Conservation (phyloP, 2,888 invertebrate species). For the Mythimna pallens region DNA sequence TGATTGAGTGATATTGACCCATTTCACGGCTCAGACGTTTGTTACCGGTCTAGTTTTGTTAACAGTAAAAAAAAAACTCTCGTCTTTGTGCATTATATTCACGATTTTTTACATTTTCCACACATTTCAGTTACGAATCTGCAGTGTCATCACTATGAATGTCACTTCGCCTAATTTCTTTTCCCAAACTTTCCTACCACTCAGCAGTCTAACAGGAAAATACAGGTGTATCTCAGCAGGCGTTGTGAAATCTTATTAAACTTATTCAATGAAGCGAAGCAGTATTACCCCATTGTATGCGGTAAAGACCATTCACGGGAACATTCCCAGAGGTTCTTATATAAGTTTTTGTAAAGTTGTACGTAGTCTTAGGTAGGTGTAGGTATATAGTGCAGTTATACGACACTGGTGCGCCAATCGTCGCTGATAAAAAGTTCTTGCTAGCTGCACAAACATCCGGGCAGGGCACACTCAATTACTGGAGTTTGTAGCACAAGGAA, state of each 20-base stretch:
- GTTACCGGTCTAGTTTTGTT: constrained; percentile 6
- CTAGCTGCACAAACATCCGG: constrained; percentile 84
- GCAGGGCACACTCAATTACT: constrained; percentile 85
- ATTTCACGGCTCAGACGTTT: constrained; percentile 5
- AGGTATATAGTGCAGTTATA: constrained; percentile 73
- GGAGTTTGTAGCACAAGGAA: constrained; percentile 82
- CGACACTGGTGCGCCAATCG: constrained; percentile 82
- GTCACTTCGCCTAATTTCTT: constrained; percentile 43
- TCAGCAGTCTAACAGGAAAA: constrained; percentile 43
- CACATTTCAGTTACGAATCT: constrained; percentile 10
- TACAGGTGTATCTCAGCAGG: constrained; percentile 49
- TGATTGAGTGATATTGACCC: constrained; percentile 27
- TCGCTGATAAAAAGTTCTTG: constrained; percentile 84
- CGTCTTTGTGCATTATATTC: not conserved
- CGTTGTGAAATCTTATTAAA: constrained; percentile 64
- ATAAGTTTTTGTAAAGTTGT: constrained; percentile 66
- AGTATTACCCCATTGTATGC: constrained; percentile 64
- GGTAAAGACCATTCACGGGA: constrained; percentile 65
- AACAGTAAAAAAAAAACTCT: constrained; percentile 8
- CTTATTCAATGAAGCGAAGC: constrained; percentile 64
- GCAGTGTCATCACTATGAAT: constrained; percentile 37
- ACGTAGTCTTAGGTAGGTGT: constrained; percentile 45
- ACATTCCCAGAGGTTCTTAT: constrained; percentile 63
- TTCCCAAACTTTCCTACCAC: constrained; percentile 28
- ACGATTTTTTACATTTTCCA: not conserved